phyloP scores from a whole-genome alignment of 2,113 vertebrate genomes.

The Toxotes jaculatrix region DNA sequence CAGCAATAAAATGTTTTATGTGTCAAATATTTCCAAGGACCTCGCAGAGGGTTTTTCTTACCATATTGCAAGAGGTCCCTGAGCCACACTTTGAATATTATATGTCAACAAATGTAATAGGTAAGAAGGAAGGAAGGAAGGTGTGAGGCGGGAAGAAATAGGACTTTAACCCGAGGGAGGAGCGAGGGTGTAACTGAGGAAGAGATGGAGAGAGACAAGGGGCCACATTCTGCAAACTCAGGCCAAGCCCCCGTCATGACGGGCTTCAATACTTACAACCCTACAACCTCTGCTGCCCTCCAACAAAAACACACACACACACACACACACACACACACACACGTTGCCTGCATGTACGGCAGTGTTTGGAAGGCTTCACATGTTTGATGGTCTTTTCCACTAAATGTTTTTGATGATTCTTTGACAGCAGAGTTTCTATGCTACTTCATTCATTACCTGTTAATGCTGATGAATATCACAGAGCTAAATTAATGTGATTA shows the following conservation, averaged over 20 bases:
- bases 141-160: neutral
- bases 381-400: neutral
- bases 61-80: neutral
- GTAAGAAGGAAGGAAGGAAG: neutral
- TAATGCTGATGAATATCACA: neutral
- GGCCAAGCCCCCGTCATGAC: slow-evolving; percentile 46
- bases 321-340: neutral
- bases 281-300: neutral
- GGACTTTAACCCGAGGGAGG: too few species aligned
- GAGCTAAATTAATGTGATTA: slow-evolving; percentile 18
- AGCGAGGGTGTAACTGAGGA: neutral
- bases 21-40: neutral
- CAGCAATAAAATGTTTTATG: neutral
- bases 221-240: slow-evolving; percentile 41
- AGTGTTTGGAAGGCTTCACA: neutral
- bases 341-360: neutral
- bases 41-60: neutral
- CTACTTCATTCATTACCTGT: slow-evolving; percentile 9
- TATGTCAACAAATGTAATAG: neutral
- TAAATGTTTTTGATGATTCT: slow-evolving; percentile 2
- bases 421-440: neutral
- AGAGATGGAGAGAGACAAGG: neutral
- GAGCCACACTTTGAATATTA: neutral
- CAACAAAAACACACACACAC: neutral
- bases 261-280: slow-evolving; percentile 4